These are phyloP conservation scores for Chlorospingus semifuscus DNA, from an alignment of 2,797 vertebrate species.

Conservation along the genomic window DNA sequence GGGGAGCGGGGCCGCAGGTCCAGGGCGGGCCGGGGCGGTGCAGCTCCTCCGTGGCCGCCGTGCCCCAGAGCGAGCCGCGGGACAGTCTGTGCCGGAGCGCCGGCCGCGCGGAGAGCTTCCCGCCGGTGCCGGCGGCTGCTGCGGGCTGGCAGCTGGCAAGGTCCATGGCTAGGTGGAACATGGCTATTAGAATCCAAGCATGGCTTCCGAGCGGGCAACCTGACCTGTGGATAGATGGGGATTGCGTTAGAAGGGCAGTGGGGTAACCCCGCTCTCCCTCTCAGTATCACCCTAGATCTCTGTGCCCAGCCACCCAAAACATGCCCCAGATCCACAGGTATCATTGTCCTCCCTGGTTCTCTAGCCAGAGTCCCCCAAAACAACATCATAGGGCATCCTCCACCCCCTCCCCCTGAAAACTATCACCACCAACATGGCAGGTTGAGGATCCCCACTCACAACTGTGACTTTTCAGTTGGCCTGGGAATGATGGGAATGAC, in stretches of 20 bases:
- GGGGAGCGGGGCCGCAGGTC: neutral
- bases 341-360: fast-evolving
- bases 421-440: fast-evolving
- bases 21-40: constrained; percentile 39
- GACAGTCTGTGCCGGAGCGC: constrained; percentile 63
- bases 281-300: fast-evolving
- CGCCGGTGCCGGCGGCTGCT: constrained; percentile 34
- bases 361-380: fast-evolving
- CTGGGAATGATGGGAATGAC: fast-evolving
- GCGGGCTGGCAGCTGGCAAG: constrained; percentile 73
- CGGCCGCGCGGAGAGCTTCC: constrained; percentile 56
- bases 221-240: constrained; percentile 72
- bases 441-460: fast-evolving
- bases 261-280: fast-evolving
- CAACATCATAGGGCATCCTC: fast-evolving
- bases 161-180: constrained; percentile 79
- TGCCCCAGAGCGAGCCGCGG: constrained; percentile 59
- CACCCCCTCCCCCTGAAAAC: neutral
- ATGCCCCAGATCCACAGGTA: fast-evolving
- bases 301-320: neutral
- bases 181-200: constrained; percentile 82
- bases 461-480: fast-evolving
- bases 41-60: constrained; percentile 42
- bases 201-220: constrained; percentile 77
- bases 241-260: neutral